Base-by-base conservation (phyloP, 1,140 invertebrate species). In the Bombus balteatus region DNA sequence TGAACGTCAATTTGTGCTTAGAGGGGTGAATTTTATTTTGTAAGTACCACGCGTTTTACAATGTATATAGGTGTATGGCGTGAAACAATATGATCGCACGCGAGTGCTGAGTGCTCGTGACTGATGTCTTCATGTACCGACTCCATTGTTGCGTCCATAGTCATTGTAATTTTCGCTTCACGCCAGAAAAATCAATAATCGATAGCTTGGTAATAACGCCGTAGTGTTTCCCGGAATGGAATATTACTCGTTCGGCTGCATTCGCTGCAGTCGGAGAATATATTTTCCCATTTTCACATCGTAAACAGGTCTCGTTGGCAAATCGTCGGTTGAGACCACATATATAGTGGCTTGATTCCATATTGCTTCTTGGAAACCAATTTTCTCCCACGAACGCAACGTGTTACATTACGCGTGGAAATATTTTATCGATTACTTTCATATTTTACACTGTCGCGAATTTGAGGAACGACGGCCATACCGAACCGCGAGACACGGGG, bases 381-480 rank as follows among this genome's bases (percentile, higher is more conserved):
- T 89, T 89, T 73, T 75, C 65, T 77, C 59, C 37, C 71, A 37
- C 39, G 70, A 88, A 32, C 68, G 66, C 81, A 5, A 41, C 71
- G 62, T 76, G 59, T 53, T 62, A 72, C 41, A 41, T 57, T 5
- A 39, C 25, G 9, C 12, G 72, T 47, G 9, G 37, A 71, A 84
- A 59, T 62, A 59, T 79, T 41, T 57, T 43, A 25, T 25, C 22
- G 28, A 25, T 57, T 25, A 28, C 47, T n/a, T 43, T 65, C 70
- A 41, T 32, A 72, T 77, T n/a, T 47, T 32, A 32, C 39, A 75
- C 57, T 66, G 81, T 80, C 74, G 88, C 43, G 88, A 81, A 89
- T 89, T 90, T 72, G 74, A 85, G 81, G 71, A 89, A 88, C 78
- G 86, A 80, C 88, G 81, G 85, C 81, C 88, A 78, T 81, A 66